phyloP scores from a whole-genome alignment of 2,888 invertebrate genomes.

The Drosophila tanythrix region DNA sequence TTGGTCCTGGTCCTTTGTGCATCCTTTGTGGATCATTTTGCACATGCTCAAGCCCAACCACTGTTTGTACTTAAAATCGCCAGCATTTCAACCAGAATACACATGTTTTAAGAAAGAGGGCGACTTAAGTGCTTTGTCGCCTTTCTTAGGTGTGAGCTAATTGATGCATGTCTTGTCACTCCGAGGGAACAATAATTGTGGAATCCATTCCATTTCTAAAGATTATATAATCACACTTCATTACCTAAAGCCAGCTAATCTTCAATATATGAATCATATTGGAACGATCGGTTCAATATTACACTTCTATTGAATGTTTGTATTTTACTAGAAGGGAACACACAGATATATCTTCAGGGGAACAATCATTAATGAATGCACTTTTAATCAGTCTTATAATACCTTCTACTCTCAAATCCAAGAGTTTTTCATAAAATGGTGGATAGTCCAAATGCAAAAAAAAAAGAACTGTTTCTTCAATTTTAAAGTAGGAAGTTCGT shows the following conservation, averaged over 20 bases:
- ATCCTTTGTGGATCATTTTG: conserved; percentile 24
- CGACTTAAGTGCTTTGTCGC: conserved; percentile 27
- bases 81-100: neutral
- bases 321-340: too few species aligned
- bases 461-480: neutral
- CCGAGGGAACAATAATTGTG: neutral
- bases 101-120: conserved; percentile 1
- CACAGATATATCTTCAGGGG: too few species aligned
- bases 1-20: conserved; percentile 1
- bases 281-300: neutral
- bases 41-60: conserved; percentile 36
- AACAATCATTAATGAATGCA: too few species aligned
- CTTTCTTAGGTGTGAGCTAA: conserved; percentile 31
- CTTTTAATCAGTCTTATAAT: too few species aligned
- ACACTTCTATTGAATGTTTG: neutral
- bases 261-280: neutral
- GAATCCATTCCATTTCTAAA: neutral
- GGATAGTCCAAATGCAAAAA: too few species aligned
- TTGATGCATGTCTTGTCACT: conserved; percentile 39
- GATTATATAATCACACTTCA: neutral
- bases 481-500: neutral
- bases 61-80: conserved; percentile 16
- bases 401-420: too few species aligned
- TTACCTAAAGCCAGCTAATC: neutral
- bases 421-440: too few species aligned